A percentile compares a stretch with the other conserved stretches of the same genome.
phyloP scores from a whole-genome alignment of 2,113 vertebrate species.

The Amia ocellicauda region DNA sequence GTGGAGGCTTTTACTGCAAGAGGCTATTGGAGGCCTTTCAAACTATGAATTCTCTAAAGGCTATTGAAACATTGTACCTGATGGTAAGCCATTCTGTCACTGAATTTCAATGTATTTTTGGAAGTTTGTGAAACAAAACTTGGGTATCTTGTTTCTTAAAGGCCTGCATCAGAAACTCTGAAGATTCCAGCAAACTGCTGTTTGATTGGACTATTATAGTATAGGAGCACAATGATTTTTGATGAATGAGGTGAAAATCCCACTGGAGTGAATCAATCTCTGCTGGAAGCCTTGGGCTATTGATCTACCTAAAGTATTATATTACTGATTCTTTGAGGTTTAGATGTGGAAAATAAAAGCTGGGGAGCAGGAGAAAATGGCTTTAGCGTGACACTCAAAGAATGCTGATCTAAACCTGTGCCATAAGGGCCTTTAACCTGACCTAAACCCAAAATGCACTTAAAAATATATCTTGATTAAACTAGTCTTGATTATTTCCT shows the following conservation, averaged over 20 bases:
- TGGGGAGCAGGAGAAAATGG: constrained; percentile 20
- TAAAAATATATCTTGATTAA: background rate
- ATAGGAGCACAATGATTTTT: constrained; percentile 31
- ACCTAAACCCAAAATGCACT: background rate
- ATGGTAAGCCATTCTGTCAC: too few species aligned
- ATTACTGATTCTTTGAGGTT: constrained; percentile 27
- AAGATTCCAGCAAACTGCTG: constrained; percentile 6
- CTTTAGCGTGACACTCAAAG: background rate
- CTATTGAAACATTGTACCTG: too few species aligned
- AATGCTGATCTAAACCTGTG: background rate
- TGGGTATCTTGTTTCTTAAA: too few species aligned
- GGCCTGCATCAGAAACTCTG: too few species aligned
- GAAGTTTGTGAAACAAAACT: too few species aligned
- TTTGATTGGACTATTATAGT: constrained; percentile 42
- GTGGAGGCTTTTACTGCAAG: too few species aligned
- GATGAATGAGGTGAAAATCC: constrained; percentile 40
- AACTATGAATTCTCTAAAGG: too few species aligned
- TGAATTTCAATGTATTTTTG: too few species aligned
- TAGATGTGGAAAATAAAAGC: constrained; percentile 11
- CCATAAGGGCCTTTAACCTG: constrained; percentile 11
- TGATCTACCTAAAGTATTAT: constrained; percentile 35
- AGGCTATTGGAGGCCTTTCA: too few species aligned
- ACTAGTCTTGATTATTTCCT: too few species aligned
- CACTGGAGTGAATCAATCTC: constrained; percentile 37
- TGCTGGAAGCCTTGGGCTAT: constrained; percentile 38